These are phyloP conservation scores for Campylorhamphus procurvoides DNA, from an alignment of 2,113 vertebrate genomes.

Conservation along the genomic window DNA sequence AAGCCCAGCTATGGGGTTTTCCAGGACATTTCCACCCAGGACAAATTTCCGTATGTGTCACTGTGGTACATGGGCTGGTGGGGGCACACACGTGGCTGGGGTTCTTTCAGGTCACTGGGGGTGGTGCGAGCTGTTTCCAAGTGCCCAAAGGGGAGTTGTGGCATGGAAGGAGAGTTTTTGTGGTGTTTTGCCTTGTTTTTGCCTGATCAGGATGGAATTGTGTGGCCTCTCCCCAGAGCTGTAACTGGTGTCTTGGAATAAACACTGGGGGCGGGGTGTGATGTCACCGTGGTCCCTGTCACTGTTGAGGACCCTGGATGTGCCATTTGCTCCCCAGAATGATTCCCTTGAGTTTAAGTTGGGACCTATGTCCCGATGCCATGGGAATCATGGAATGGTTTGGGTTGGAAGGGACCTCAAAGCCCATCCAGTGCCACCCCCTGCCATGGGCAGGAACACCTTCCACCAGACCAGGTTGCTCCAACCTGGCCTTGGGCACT, in stretches of 20 bases:
- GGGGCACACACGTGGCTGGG: accelerated
- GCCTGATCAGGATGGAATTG: neutral
- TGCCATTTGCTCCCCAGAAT: accelerated
- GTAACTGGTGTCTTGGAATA: conserved; percentile 5
- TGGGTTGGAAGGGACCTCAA: neutral
- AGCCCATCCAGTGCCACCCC: neutral
- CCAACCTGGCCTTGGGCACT: neutral
- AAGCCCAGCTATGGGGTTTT: accelerated
- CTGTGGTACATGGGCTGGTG: accelerated
- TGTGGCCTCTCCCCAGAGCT: neutral
- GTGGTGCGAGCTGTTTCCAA: neutral
- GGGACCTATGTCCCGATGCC: accelerated
- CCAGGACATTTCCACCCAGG: accelerated
- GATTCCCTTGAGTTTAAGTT: accelerated
- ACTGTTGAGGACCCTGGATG: accelerated
- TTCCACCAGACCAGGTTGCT: neutral
- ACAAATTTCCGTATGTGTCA: accelerated
- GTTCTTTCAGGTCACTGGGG: accelerated
- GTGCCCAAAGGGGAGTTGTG: neutral
- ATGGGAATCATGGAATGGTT: neutral
- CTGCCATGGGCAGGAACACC: neutral
- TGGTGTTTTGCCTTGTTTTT: neutral
- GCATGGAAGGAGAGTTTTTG: neutral
- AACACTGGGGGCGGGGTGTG: neutral
- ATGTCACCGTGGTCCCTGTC: accelerated